phyloP scores from a whole-genome alignment of 2,888 invertebrate genomes.

The Lasioglossum villosulum region DNA sequence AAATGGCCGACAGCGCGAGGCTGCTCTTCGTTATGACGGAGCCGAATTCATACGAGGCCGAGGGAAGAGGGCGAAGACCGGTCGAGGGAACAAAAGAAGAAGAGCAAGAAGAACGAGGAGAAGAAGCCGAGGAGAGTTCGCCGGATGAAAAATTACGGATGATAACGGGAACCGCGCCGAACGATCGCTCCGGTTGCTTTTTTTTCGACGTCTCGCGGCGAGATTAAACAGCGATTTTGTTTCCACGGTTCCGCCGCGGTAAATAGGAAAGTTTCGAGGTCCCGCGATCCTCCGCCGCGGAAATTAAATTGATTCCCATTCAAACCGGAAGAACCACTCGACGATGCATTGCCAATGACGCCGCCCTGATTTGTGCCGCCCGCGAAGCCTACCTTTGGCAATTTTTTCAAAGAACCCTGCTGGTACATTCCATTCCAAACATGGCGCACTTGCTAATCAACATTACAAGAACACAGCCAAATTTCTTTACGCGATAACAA shows the following conservation, averaged over 20 bases:
- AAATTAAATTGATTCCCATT: slow-evolving; percentile 4
- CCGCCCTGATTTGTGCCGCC: slow-evolving; percentile 39
- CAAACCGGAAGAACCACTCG: neutral
- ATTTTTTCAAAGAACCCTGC: neutral
- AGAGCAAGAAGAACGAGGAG: slow-evolving; percentile 8
- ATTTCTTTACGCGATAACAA: neutral
- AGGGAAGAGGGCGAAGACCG: slow-evolving; percentile 6
- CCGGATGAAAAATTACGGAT: slow-evolving; percentile 70
- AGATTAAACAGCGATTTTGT: slow-evolving; percentile 17
- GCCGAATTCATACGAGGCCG: slow-evolving; percentile 71
- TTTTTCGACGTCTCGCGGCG: slow-evolving; percentile 27
- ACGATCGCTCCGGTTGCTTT: slow-evolving; percentile 55
- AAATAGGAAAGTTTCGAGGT: slow-evolving; percentile 1
- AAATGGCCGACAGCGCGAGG: slow-evolving; percentile 58
- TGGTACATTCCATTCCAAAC: neutral
- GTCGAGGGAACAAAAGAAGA: slow-evolving; percentile 1
- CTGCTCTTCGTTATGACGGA: slow-evolving; percentile 65
- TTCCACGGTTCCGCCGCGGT: neutral
- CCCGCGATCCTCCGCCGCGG: neutral
- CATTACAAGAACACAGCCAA: neutral
- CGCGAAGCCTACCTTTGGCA: neutral
- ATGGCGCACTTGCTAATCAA: neutral
- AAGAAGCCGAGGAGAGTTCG: slow-evolving; percentile 1
- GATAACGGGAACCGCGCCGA: slow-evolving; percentile 64
- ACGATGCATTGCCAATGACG: slow-evolving; percentile 38